Evolutionary conservation across 2,888 invertebrate genomes (phyloP), one percentile per base, ranked within the genome.

Genomic region (Dastarcus helophoroides): DNA sequence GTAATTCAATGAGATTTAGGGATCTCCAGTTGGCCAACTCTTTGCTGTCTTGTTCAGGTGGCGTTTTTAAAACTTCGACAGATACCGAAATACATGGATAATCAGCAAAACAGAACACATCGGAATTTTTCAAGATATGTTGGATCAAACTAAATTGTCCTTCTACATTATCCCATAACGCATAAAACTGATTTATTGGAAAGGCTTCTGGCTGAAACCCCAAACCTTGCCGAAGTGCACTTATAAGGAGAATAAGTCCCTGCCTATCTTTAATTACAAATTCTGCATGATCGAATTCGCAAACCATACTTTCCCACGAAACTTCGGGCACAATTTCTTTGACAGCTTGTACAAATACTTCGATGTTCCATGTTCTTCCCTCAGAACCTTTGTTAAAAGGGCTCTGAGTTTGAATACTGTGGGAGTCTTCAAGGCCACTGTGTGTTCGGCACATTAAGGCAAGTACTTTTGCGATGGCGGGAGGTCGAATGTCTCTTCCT

Each of bases 11-110:
- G 35, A 98, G 69, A 55, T 93, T 90, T 35, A 94, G 61, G 2
- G 89, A 93, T 42, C 90, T 79, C 95, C 95, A 97, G 11, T 84
- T 84, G 24, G 81, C 76, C 25, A 93, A 75, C 56, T 94, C 94
- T 58, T 93, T 88, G 57, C 89, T 90, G 47, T 94, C 91, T 13
- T 82, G 80, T 64, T 97, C 97, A 0, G 95, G 95, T 4, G 86
- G 82, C 7, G 89, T 82, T 65, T 98, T 98, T 21, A 97, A 62
- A 40, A 88, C 74, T 48, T 94, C 91, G 24, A 88, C 79, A 2
- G 81, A 73, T 2, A 94, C 88, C 2, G 84, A 75, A 47, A 82
- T 82, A 56, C 82, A 90, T 0, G 86, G 82, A 60, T 85, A 82
- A 57, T 95, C 94, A 15, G 88, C 84, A 56, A 98, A 85, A 53